A percentile compares a stretch with the other conserved stretches of the same genome.
These are phyloP conservation scores for Rhimphoctona megacephalus DNA, from an alignment of 2,888 invertebrate species.

Conservation along the genomic window DNA sequence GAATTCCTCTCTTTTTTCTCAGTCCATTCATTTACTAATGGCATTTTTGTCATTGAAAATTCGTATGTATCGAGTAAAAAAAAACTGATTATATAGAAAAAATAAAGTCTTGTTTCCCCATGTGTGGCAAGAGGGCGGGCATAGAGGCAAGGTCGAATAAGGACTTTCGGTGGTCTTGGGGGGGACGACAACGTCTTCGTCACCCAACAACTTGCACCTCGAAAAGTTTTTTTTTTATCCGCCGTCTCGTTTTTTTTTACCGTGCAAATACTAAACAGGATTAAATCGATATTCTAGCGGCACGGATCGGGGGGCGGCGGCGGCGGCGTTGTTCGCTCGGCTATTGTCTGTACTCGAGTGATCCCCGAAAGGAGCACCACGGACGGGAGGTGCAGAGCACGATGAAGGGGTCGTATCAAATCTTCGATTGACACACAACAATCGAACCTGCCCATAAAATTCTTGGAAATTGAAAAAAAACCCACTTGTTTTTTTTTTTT, in stretches of 20 bases:
- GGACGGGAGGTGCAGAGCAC: conserved; percentile 4
- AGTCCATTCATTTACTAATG: not conserved
- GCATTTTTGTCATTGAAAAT: not conserved
- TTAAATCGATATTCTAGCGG: conserved; percentile 54
- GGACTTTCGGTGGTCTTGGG: conserved; percentile 44
- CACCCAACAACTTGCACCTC: conserved; percentile 5
- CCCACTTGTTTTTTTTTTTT: conserved; percentile 1
- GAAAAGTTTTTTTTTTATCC: not conserved
- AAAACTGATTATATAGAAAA: not conserved
- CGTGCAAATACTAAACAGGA: conserved; percentile 29
- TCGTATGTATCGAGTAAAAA: not conserved
- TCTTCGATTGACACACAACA: conserved; percentile 61
- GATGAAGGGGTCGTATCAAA: conserved; percentile 64
- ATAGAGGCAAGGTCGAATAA: conserved; percentile 43
- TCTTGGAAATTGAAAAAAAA: conserved; percentile 28
- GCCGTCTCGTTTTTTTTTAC: not conserved
- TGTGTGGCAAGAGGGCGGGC: conserved; percentile 44
- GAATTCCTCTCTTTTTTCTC: not conserved
- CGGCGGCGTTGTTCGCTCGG: conserved; percentile 19
- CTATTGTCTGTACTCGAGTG: conserved; percentile 48
- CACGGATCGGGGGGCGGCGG: not conserved
- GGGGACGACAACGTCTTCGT: not conserved
- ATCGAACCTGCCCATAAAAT: conserved; percentile 22
- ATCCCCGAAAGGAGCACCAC: conserved; percentile 17
- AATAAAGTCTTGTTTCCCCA: conserved; percentile 4